Conservation (phyloP, 2,888 invertebrate genomes). For the Drosophila setosimentum region DNA sequence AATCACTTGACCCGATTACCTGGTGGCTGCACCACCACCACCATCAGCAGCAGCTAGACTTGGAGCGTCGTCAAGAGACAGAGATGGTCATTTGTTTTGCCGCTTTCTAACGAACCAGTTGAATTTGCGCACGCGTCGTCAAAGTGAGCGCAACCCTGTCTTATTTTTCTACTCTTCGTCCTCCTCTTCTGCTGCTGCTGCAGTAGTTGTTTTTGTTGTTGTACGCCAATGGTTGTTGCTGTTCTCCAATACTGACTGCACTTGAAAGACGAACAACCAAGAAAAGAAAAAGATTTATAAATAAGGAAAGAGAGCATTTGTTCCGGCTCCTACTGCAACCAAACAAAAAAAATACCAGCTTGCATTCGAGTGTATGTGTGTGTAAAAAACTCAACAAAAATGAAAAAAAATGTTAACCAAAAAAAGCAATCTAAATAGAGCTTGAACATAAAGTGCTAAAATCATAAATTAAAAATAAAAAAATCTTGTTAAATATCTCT, state of each 20-base stretch:
- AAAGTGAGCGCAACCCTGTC: constrained; percentile 52
- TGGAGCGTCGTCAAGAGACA: constrained; percentile 41
- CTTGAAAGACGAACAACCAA: constrained; percentile 37
- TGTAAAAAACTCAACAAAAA: constrained; percentile 12
- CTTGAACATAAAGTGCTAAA: not conserved
- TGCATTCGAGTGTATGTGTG: constrained; percentile 3
- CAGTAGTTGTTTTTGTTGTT: constrained; percentile 23
- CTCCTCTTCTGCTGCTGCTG: constrained; percentile 8
- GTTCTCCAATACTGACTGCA: constrained; percentile 40
- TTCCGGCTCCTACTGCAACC: constrained; percentile 13
- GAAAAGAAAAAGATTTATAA: constrained; percentile 5
- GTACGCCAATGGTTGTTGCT: constrained; percentile 28
- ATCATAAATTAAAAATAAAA: not conserved
- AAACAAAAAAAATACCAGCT: not conserved
- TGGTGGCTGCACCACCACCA: constrained; percentile 69
- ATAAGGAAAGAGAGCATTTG: constrained; percentile 21
- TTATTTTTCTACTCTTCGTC: not conserved
- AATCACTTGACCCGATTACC: constrained; percentile 82
- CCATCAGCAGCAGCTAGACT: constrained; percentile 26
- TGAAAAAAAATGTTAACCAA: not conserved
- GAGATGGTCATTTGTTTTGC: constrained; percentile 78
- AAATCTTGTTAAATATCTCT: not conserved
- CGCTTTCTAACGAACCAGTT: constrained; percentile 81
- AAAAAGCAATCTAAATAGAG: constrained; percentile 1
- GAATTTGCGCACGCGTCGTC: constrained; percentile 77